These are phyloP conservation scores for Cottoperca gobio DNA, from an alignment of 2,797 vertebrate genomes.

Conservation along the genomic window DNA sequence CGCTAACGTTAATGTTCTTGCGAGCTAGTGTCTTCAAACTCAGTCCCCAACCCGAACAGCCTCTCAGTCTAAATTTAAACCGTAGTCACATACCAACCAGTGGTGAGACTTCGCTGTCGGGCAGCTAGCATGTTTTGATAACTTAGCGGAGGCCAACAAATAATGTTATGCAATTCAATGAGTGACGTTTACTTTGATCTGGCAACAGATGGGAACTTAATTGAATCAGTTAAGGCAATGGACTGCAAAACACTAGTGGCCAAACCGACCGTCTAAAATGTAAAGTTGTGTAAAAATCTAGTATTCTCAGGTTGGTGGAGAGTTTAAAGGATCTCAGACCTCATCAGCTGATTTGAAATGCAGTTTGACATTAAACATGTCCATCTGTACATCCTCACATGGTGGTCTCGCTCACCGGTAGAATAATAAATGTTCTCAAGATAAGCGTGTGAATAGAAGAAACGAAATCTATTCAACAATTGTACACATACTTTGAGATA, in stretches of 20 bases:
- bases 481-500: conserved; percentile 7
- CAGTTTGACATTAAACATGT: neutral
- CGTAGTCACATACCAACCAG: neutral
- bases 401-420: neutral
- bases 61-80: neutral
- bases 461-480: neutral
- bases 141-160: neutral
- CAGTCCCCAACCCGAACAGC: neutral
- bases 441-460: conserved; percentile 1
- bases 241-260: neutral
- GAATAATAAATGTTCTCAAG: neutral
- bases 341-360: neutral
- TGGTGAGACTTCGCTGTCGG: neutral
- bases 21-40: neutral
- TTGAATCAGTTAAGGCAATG: neutral
- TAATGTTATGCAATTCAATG: neutral
- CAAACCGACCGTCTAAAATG: neutral
- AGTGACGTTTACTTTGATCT: neutral
- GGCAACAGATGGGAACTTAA: neutral
- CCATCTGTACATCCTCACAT: neutral
- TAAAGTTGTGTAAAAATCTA: neutral
- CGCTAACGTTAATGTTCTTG: neutral
- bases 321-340: neutral
- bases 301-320: neutral
- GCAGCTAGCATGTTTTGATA: neutral